phyloP scores from a whole-genome alignment of 2,113 vertebrate genomes.

The Zosterops lateralis region DNA sequence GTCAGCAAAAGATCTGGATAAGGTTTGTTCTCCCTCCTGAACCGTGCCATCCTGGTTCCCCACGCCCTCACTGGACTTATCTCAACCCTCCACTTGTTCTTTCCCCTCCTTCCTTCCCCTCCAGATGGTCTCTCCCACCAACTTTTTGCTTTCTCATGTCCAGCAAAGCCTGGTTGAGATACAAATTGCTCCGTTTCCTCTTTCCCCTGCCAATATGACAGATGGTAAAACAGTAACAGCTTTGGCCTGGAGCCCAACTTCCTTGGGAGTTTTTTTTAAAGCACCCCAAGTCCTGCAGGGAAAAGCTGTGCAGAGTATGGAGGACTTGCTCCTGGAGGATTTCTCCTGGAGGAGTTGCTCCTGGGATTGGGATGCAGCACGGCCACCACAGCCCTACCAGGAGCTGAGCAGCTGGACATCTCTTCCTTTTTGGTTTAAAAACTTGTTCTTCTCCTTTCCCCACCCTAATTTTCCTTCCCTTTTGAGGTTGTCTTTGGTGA shows the following conservation, averaged over 20 bases:
- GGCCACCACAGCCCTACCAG: neutral
- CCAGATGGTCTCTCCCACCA: neutral
- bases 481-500: neutral
- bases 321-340: accelerated
- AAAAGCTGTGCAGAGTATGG: neutral
- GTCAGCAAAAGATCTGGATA: neutral
- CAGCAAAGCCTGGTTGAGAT: neutral
- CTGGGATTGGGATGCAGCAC: neutral
- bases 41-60: too few species aligned
- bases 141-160: neutral
- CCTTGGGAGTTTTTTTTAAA: neutral
- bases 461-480: neutral
- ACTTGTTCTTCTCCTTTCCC: neutral
- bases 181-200: neutral
- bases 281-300: accelerated
- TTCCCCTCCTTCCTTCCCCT: neutral
- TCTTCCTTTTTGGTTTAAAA: neutral
- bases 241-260: neutral
- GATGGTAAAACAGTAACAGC: neutral
- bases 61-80: neutral
- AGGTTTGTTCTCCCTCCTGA: neutral
- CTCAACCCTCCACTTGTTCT: neutral
- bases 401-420: neutral
- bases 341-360: accelerated
- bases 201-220: neutral